A percentile compares a stretch with the other conserved stretches of the same genome.
Conservation (phyloP, 2,113 vertebrate species). For the Rhynchomys soricoides region DNA sequence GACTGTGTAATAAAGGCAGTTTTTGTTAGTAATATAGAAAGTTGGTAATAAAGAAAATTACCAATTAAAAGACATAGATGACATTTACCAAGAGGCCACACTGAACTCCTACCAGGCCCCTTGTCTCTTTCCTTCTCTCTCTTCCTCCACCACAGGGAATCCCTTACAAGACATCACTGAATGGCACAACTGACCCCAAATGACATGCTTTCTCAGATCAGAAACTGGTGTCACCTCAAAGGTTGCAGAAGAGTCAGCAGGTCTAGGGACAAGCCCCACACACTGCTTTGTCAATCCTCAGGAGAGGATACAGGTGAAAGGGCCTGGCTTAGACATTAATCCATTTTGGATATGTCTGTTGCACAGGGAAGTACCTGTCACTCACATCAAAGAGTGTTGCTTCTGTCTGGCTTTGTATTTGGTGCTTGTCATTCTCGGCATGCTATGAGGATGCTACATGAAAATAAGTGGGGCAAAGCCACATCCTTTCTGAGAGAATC, state of each 20-base stretch:
- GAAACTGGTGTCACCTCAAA: constrained; percentile 66
- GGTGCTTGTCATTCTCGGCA: neutral
- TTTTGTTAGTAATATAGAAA: neutral
- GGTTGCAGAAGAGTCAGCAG: constrained; percentile 59
- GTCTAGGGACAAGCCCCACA: constrained; percentile 55
- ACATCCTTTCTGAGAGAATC: constrained; percentile 4
- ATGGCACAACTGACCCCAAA: constrained; percentile 60
- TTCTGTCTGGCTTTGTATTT: neutral
- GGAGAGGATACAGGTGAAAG: constrained; percentile 67
- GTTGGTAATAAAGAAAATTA: neutral
- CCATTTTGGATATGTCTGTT: neutral
- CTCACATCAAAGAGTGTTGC: neutral
- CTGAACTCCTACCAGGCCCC: neutral
- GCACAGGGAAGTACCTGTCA: constrained; percentile 45
- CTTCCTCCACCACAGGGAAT: neutral
- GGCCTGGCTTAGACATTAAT: constrained; percentile 46
- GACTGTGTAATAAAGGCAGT: neutral
- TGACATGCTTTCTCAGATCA: constrained; percentile 69
- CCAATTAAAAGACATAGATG: neutral
- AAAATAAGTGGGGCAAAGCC: neutral
- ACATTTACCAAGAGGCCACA: neutral
- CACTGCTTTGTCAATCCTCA: constrained; percentile 48
- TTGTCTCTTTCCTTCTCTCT: neutral
- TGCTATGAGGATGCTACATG: neutral
- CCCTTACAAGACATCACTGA: constrained; percentile 52